Percentiles rank a stretch among this genome's conserved stretches.
Evolutionary conservation across 2,888 invertebrate genomes (phyloP).

Genomic region (Eueremaeus valkanovi): DNA sequence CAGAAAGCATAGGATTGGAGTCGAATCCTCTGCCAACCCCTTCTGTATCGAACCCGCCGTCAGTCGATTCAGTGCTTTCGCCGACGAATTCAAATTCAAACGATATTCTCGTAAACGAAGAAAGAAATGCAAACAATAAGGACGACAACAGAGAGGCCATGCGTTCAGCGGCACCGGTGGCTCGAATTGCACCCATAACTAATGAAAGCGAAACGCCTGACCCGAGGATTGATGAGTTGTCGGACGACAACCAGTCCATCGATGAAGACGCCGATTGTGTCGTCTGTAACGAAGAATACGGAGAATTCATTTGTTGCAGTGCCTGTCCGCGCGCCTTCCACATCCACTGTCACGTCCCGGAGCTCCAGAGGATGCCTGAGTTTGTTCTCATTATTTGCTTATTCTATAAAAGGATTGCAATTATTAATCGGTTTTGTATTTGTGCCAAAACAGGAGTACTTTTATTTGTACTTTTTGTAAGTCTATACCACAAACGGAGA

Average conservation of each 20-base stretch:
- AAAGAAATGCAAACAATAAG: background rate
- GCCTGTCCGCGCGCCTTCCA: slow-evolving; percentile 65
- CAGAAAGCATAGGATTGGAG: no score
- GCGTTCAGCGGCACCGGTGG: background rate
- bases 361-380: slow-evolving; percentile 2
- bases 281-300: slow-evolving; percentile 62
- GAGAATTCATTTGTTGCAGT: slow-evolving; percentile 63
- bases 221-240: background rate
- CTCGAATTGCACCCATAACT: slow-evolving; percentile 11
- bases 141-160: background rate
- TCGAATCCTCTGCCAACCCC: no score
- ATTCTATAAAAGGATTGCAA: background rate
- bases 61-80: background rate
- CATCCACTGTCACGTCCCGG: slow-evolving; percentile 60
- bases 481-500: no score
- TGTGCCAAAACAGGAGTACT: background rate
- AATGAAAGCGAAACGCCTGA: background rate
- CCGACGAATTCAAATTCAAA: background rate
- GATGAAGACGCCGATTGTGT: slow-evolving; percentile 55
- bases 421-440: background rate
- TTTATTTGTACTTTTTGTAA: slow-evolving; percentile 31
- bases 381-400: background rate
- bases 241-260: slow-evolving; percentile 23
- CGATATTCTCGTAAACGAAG: background rate
- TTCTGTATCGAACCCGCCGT: background rate